Evolutionary conservation across 2,888 invertebrate genomes (phyloP).

Genomic region (Brachypalpus laphriformis): DNA sequence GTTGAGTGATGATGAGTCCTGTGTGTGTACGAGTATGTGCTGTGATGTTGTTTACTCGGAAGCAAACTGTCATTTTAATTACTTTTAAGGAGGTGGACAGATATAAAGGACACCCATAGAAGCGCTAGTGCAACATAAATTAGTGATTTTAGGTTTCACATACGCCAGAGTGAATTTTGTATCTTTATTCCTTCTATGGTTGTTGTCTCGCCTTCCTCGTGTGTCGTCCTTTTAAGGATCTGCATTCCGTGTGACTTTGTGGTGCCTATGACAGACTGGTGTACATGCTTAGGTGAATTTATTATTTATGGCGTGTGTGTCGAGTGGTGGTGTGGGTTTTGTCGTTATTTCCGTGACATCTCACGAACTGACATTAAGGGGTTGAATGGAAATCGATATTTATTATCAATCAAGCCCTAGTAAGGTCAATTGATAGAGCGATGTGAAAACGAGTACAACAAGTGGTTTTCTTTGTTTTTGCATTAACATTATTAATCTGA

Average conservation of each 20-base stretch:
- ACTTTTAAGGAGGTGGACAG: constrained; percentile 64
- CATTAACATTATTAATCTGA: constrained; percentile 35
- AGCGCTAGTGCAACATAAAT: constrained; percentile 44
- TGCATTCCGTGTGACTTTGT: constrained; percentile 62
- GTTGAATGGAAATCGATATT: constrained; percentile 59
- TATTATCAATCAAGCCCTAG: constrained; percentile 44
- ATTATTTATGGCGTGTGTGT: constrained; percentile 57
- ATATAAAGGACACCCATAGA: constrained; percentile 46
- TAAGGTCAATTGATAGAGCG: constrained; percentile 45
- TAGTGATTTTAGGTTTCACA: constrained; percentile 60
- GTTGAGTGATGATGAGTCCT: constrained; percentile 58
- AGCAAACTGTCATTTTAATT: constrained; percentile 72
- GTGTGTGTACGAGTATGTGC: constrained; percentile 35
- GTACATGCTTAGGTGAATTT: constrained; percentile 43
- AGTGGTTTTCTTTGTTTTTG: constrained; percentile 41
- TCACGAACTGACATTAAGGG: constrained; percentile 17
- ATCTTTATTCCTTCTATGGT: neutral
- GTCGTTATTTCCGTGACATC: constrained; percentile 5
- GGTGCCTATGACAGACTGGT: constrained; percentile 42
- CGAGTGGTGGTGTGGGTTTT: constrained; percentile 1
- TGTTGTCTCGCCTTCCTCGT: neutral
- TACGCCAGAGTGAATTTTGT: constrained; percentile 59
- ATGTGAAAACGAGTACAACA: constrained; percentile 48
- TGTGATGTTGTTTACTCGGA: constrained; percentile 64
- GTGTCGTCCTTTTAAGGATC: constrained; percentile 39